A percentile compares a stretch with the other conserved stretches of the same genome.
Conservation (phyloP, 37 sponge, comb jelly and placozoan species). For the Dysidea cf. avara region DNA sequence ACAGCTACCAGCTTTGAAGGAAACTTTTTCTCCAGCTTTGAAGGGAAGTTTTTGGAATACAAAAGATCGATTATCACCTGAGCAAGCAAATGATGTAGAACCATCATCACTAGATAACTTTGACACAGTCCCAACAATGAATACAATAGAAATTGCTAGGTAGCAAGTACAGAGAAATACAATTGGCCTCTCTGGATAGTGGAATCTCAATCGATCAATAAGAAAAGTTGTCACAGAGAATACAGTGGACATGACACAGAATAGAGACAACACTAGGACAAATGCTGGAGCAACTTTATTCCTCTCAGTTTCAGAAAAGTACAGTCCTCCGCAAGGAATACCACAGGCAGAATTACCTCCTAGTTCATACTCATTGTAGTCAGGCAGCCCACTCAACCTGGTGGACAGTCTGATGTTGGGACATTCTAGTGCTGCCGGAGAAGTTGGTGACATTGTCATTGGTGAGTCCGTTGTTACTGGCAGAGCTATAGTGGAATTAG, state of each 20-base stretch:
- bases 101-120: slow-evolving; percentile 39
- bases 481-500: neutral
- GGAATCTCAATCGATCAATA: slow-evolving; percentile 82
- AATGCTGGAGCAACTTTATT: slow-evolving; percentile 54
- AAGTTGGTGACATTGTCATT: neutral
- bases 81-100: slow-evolving; percentile 50
- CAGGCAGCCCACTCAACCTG: neutral
- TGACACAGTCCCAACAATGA: slow-evolving; percentile 70
- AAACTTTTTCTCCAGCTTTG: neutral
- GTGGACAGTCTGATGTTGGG: neutral
- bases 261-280: slow-evolving; percentile 60
- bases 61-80: slow-evolving; percentile 6
- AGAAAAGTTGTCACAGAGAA: slow-evolving; percentile 84
- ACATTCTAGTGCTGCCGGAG: neutral
- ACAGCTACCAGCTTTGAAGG: slow-evolving; percentile 60
- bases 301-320: slow-evolving; percentile 36
- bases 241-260: slow-evolving; percentile 73
- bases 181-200: slow-evolving; percentile 93
- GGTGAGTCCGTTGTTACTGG: neutral
- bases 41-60: slow-evolving; percentile 71
- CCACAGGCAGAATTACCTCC: slow-evolving; percentile 47
- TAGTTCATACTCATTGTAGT: slow-evolving; percentile 34
- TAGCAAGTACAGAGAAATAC: slow-evolving; percentile 82
- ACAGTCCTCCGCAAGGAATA: slow-evolving; percentile 44
- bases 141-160: slow-evolving; percentile 70